Base-by-base conservation (phyloP, 2,797 vertebrate genomes). In the Syndactyla subalaris region DNA sequence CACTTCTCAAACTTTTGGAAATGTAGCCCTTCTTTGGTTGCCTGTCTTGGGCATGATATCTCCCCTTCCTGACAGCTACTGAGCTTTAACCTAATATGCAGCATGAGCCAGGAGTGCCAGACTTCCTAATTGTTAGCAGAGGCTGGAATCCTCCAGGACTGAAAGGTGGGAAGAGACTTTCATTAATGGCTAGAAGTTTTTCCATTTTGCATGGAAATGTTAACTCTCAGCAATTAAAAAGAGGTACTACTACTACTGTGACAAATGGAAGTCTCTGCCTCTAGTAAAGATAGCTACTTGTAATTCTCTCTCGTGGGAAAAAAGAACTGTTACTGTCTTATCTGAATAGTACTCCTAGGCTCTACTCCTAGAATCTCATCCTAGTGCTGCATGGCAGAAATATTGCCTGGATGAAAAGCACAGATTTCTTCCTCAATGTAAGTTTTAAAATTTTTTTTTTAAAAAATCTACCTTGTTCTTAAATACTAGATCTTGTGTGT, bases 191-290 rank as follows among this genome's bases (percentile, higher is more conserved):
- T 82, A 54, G 27, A 83, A 30, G 34, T 68, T 55, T 80, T 90
- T 46, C 63, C 15, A 77, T 89, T 92, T 89, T 61, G 54, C 70
- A 84, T 55, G 79, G 76, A 92, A 65, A 10, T 81, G 49, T 83
- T 93, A 89, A 51, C 62, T 32, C 73, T 73, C 46, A 72, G 66
- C 79, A 94, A 89, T 86, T 94, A 90, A 94, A 92, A 88, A 84
- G 4, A 84, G 58, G 49, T 66, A 78, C 51, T 54, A 32, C 46
- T 36, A 12, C 19, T 59, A 12, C 54, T 46, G 67, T 19, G 73
- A 74, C 32, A 86, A 94, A 81, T 49, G 20, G 54, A 92, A 89
- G 43, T 86, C 48, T 30, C 57, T 79, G 51, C 34, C 58, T 74
- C 51, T 48, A 45, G 68, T 41, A 92, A 81, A 13, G 46, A 58